Evolutionary conservation across 2,888 invertebrate genomes (phyloP).

Genomic region (Archips xylosteana): DNA sequence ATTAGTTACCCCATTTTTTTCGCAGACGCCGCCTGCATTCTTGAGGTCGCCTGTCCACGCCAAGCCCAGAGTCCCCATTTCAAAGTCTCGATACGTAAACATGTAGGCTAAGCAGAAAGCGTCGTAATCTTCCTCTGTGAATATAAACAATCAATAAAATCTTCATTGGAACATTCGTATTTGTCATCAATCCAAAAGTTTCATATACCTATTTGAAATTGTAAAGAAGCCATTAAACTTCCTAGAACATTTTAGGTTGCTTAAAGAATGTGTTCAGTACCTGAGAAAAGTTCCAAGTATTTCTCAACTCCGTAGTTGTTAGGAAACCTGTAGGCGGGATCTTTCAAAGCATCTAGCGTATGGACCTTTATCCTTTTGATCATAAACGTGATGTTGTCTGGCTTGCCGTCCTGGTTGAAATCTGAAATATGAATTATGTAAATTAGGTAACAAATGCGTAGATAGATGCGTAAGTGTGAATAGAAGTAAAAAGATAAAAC

Average conservation of each 20-base stretch:
- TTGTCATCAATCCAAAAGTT: slow-evolving; percentile 8
- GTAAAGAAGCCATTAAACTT: too few relatives aligned
- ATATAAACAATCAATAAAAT: slow-evolving; percentile 53
- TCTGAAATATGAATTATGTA: slow-evolving; percentile 80
- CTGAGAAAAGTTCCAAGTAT: slow-evolving; percentile 98
- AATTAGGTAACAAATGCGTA: not conserved
- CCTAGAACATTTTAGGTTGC: slow-evolving; percentile 36
- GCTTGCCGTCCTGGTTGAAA: slow-evolving; percentile 96
- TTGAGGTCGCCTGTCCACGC: slow-evolving; percentile 99
- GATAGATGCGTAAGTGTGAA: not conserved
- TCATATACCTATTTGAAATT: too few relatives aligned
- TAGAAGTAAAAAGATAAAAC: slow-evolving; percentile 6
- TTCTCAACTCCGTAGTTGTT: slow-evolving; percentile 99
- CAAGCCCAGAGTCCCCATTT: slow-evolving; percentile 97
- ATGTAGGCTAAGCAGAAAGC: slow-evolving; percentile 99
- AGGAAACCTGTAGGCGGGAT: slow-evolving; percentile 95
- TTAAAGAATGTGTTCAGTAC: slow-evolving; percentile 71
- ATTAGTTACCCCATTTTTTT: slow-evolving; percentile 93
- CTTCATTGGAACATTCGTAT: slow-evolving; percentile 40
- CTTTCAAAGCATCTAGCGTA: slow-evolving; percentile 93
- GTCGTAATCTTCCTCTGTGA: slow-evolving; percentile 97
- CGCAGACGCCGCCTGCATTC: slow-evolving; percentile 99
- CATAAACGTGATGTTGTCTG: slow-evolving; percentile 98
- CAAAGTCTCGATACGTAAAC: slow-evolving; percentile 98
- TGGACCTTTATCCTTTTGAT: slow-evolving; percentile 98